Evolutionary conservation across 2,888 invertebrate species (phyloP), one percentile per base, ranked within the genome.

Genomic region (Margaritifera margaritifera): DNA sequence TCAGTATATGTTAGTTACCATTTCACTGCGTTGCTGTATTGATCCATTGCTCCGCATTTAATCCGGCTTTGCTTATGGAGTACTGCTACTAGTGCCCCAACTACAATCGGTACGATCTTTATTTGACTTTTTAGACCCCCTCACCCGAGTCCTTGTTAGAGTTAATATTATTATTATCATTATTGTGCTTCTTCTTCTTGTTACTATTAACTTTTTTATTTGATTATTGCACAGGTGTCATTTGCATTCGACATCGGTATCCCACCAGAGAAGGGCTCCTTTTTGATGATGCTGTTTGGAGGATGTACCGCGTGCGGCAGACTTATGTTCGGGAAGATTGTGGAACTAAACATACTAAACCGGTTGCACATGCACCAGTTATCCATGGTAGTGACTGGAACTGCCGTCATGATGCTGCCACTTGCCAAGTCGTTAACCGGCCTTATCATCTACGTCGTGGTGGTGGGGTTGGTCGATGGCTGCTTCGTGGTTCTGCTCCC

Each of bases 401-500:
- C 79, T 6, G 80, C 75, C 18, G 77, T 78, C 22, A 85, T 86
- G 82, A 27, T 85, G 52, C 70, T 86, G n/a, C 86, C 86, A 5
- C 69, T 84, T 24, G 80, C 84, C 31, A 76, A 68, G 62, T 75
- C 82, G 4, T 77, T 72, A 57, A 53, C 63, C 62, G 77, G 77
- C 20, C 80, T 84, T 22, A 59, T 80, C 11, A 6, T 69, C 55
- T 83, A 80, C 70, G 81, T 81, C 24, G 60, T 81, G 1, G 69
- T 66, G 6, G 74, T 83, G 1, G 86, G 86, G 2, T 71, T 86
- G 24, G 81, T 84, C 31, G 86, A 86, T 68, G 86, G 86, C 2
- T 86, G 86, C 68, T 83, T 80, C 62, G 84, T 84, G 4, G 86
- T 86, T 0, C 71, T 86, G 50, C 70, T 86, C 27, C 84, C 86